Base-by-base conservation (phyloP, 2,113 vertebrate species). In the Bufo gargarizans region DNA sequence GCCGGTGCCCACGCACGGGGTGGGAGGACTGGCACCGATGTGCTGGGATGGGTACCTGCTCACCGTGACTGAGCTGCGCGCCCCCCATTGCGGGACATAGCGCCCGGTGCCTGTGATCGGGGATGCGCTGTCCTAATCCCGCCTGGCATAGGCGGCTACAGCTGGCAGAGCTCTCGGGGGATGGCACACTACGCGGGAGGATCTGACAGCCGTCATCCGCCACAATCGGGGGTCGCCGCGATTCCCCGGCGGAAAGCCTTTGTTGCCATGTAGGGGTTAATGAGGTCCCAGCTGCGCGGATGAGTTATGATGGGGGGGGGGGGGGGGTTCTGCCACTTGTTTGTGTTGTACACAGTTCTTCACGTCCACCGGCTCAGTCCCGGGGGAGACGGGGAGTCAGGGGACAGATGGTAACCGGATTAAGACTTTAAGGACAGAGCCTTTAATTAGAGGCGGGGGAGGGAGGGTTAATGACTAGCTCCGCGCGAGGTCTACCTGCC, bases 351-450 rank as follows among this genome's bases (percentile, higher is more conserved):
- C 14, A 67, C 58, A 78, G 80, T 83, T 63, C 86, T 72, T 50
- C 87, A 78, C 58, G 87, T 88, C 87, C 87, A 82, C 59, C 71
- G 87, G 58, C 81, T 74, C 81, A 78, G 81, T 83, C 80, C 78
- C 81, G 33, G 71, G 79, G 87, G 87, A 77, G 69, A 22, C 58
- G 20, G 8, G 55, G 45, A 53, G 33, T 69, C 87, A 72, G 81
- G 86, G 87, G 87, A 84, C 87, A 88, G 87, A 84, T 88, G 87
- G 87, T 88, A 84, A 88, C 81, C 58, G 81, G 87, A 88, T 88
- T 88, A 88, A 65, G 80, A 77, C 71, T 77, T 65, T 88, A 65
- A 61, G 82, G 78, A 67, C 81, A 88, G 87, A 88, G 81, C 81
- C 87, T 84, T 78, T 89, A 89, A 89, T 89, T 84, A 89, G 87